Percentiles rank a stretch among this genome's conserved stretches.
Conservation (phyloP, 2,888 invertebrate genomes). For the Lucinisca nassula region DNA sequence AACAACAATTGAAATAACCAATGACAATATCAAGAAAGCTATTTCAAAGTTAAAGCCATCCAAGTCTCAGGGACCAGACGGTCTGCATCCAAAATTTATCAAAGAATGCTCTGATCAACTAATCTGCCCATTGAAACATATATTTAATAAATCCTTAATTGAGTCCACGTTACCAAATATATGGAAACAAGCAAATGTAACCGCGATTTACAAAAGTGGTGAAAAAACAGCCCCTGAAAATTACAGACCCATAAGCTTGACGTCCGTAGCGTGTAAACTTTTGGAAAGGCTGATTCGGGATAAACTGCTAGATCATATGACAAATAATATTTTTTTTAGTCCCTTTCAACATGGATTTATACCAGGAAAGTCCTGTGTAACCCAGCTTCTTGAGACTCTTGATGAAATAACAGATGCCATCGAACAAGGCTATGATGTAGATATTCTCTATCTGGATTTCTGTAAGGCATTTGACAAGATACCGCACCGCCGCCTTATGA, state of each 20-base stretch:
- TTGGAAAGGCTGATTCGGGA: slow-evolving; percentile 20
- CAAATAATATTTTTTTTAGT: background rate
- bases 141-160: slow-evolving; percentile 26
- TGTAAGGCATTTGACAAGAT: slow-evolving; percentile 21
- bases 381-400: slow-evolving; percentile 7
- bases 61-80: slow-evolving; percentile 23
- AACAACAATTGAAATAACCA: too few relatives aligned
- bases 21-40: too few relatives aligned
- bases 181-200: slow-evolving; percentile 34
- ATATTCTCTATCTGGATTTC: slow-evolving; percentile 38
- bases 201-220: slow-evolving; percentile 4
- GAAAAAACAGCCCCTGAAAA: background rate
- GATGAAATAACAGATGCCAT: slow-evolving; percentile 25
- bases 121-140: background rate
- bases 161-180: slow-evolving; percentile 2
- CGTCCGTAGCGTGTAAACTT: slow-evolving; percentile 4
- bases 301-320: background rate
- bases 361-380: background rate
- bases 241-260: background rate
- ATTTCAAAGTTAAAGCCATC: too few relatives aligned
- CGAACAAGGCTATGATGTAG: slow-evolving; percentile 18
- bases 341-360: slow-evolving; percentile 14
- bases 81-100: slow-evolving; percentile 18
- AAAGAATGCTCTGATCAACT: background rate
- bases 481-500: slow-evolving; percentile 22